A percentile compares a stretch with the other conserved stretches of the same genome.
phyloP scores from a whole-genome alignment of 2,888 invertebrate genomes.

The Lysandra coridon region DNA sequence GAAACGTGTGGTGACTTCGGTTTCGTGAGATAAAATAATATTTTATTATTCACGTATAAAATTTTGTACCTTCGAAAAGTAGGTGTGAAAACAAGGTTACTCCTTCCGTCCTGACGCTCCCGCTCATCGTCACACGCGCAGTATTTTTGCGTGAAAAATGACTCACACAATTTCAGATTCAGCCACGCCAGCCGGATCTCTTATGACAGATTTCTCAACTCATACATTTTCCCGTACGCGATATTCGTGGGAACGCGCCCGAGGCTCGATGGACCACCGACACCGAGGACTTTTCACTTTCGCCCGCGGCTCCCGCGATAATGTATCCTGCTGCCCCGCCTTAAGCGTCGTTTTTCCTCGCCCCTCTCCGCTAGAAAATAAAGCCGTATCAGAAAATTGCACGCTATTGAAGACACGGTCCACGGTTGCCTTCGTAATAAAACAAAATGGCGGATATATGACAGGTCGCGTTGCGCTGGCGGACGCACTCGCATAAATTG shows the following conservation, averaged over 20 bases:
- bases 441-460: slow-evolving; percentile 62
- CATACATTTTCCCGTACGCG: slow-evolving; percentile 75
- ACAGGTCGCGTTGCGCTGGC: slow-evolving; percentile 50
- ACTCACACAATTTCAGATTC: slow-evolving; percentile 73
- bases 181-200: slow-evolving; percentile 70
- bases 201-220: slow-evolving; percentile 79
- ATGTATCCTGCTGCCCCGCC: slow-evolving; percentile 45
- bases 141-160: slow-evolving; percentile 66
- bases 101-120: slow-evolving; percentile 12
- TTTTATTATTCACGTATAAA: no score
- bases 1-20: no score
- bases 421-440: slow-evolving; percentile 63
- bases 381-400: slow-evolving; percentile 70
- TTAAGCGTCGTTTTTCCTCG: slow-evolving; percentile 43
- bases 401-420: slow-evolving; percentile 52
- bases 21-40: no score
- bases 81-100: neutral
- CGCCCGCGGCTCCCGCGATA: slow-evolving; percentile 47
- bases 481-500: slow-evolving; percentile 60
- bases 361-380: slow-evolving; percentile 61
- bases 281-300: slow-evolving; percentile 76
- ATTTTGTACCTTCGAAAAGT: neutral
- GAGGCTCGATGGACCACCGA: slow-evolving; percentile 72
- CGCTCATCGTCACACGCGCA: slow-evolving; percentile 32
- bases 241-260: slow-evolving; percentile 77